A percentile compares a stretch with the other conserved stretches of the same genome.
Conservation (phyloP, 2,797 vertebrate genomes). For the Sphenopsis melanotis region DNA sequence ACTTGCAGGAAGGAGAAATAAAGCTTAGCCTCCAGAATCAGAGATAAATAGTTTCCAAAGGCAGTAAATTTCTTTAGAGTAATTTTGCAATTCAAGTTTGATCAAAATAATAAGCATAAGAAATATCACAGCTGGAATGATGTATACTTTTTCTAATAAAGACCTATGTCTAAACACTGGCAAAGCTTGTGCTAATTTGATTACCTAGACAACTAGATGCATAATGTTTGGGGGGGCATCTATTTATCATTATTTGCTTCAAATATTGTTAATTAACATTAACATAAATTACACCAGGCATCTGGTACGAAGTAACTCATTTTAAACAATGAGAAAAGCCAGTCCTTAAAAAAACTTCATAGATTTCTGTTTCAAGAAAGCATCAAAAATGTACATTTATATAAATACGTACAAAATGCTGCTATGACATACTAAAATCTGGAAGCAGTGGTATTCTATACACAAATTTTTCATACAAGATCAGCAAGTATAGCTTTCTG, state of each 20-base stretch:
- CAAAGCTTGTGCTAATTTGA: constrained; percentile 72
- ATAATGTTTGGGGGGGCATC: constrained; percentile 59
- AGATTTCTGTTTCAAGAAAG: constrained; percentile 7
- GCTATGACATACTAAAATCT: neutral
- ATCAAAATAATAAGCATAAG: constrained; percentile 63
- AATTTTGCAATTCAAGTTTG: constrained; percentile 56
- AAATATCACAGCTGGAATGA: constrained; percentile 64
- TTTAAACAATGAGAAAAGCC: neutral
- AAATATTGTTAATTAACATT: constrained; percentile 71
- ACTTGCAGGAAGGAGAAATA: neutral
- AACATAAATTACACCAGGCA: constrained; percentile 63
- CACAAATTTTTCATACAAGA: neutral
- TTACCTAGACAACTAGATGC: constrained; percentile 69
- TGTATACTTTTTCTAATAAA: constrained; percentile 70
- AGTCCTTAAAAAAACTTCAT: neutral
- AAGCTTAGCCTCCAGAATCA: neutral
- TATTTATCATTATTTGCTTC: constrained; percentile 72
- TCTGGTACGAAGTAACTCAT: constrained; percentile 48
- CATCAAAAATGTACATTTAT: neutral
- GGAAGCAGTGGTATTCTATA: neutral
- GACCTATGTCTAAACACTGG: constrained; percentile 46
- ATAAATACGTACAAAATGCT: neutral
- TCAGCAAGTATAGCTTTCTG: neutral
- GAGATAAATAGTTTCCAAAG: constrained; percentile 24
- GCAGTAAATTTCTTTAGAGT: constrained; percentile 39